Conservation (phyloP, 2,797 vertebrate genomes). For the Acridotheres tristis region DNA sequence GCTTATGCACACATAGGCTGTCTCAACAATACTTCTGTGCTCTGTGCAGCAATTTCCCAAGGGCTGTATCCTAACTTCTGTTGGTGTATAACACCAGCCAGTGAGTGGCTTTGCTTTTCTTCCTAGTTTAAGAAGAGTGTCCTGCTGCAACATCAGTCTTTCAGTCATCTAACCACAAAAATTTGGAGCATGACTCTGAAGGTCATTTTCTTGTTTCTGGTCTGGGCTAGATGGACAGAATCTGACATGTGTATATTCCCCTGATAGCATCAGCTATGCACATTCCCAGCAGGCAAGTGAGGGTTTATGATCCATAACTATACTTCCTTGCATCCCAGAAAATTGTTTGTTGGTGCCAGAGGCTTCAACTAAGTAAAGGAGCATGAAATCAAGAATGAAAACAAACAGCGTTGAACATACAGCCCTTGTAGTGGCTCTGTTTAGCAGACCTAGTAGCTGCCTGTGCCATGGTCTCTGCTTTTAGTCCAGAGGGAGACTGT, state of each 20-base stretch:
- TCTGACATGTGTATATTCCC: background rate
- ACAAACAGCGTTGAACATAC: background rate
- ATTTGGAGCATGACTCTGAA: background rate
- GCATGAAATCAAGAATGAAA: background rate
- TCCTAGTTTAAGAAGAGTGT: background rate
- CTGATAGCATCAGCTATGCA: background rate
- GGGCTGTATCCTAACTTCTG: background rate
- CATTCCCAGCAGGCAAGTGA: slow-evolving; percentile 17
- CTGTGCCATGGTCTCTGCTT: background rate
- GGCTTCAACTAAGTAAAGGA: slow-evolving; percentile 21
- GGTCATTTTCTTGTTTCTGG: slow-evolving; percentile 18
- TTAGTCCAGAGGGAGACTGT: background rate
- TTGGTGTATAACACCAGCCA: background rate
- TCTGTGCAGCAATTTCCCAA: background rate
- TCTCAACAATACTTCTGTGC: background rate
- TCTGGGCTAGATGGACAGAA: background rate
- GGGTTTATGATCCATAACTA: slow-evolving; percentile 36
- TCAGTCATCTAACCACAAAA: background rate
- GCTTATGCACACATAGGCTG: background rate
- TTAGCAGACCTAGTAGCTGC: background rate
- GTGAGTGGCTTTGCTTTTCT: background rate
- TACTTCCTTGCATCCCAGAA: background rate
- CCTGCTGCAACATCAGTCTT: background rate
- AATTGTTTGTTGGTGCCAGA: slow-evolving; percentile 12
- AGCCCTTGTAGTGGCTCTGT: background rate